Evolutionary conservation across 2,113 vertebrate species (phyloP), one percentile per base, ranked within the genome.

Genomic region (Ciconia maguari): DNA sequence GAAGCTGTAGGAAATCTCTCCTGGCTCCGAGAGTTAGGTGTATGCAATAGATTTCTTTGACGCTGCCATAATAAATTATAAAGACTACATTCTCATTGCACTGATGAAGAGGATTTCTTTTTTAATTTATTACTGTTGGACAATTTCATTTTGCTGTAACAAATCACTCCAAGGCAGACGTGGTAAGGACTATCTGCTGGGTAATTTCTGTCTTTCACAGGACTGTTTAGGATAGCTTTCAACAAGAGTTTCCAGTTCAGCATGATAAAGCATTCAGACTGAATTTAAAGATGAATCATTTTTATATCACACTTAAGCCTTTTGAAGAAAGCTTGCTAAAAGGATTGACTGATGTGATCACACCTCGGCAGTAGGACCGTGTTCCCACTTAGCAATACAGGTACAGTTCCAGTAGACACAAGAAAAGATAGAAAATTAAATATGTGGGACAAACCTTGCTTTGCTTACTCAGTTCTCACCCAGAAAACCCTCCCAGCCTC

Each of bases 91-190:
- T 90, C 87, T 93, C 38, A 41, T 72, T 83, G 25, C 72, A 34
- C 42, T 80, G 81, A 94, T 95, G 88, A 95, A 95, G 93, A 93
- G 7, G 74, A 84, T 94, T 96, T 94, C 49, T 87, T 60, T 91
- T 64, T 85, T 34, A 71, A 93, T 89, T 76, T 76, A 77, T 81
- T 87, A 52, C 26, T 91, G 71, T 87, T 83, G 83, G 92, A 93
- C 82, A 92, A 85, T 81, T 93, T 82, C 60, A 54, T 94, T 94
- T 93, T 79, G 61, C 75, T 30, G 44, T 86, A 54, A 70, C 54
- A 91, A 96, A 96, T 92, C 93, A 90, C 87, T 86, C 58, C 36
- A 82, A 52, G 82, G 42, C 21, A 91, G 57, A 38, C 51, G 36
- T 11, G 36, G 65, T 51, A 61, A 94, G 84, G 94, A 54, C 4